These are phyloP conservation scores for Clostera curtula DNA, from an alignment of 2,888 invertebrate species.

Conservation along the genomic window DNA sequence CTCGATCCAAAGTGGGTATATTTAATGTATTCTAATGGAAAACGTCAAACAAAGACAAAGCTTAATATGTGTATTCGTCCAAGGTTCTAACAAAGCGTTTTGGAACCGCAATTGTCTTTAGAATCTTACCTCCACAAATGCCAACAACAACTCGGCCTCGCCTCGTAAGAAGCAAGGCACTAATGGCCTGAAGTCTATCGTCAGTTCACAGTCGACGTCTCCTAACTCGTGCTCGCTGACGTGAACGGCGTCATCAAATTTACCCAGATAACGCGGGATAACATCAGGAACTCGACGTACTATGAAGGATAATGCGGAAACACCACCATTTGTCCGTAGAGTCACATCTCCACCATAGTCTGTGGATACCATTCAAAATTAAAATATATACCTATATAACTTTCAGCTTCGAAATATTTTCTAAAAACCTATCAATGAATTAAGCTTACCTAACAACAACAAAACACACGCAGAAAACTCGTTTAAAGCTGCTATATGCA, in stretches of 20 bases:
- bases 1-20: no score
- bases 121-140: conserved; percentile 80
- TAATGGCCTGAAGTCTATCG: conserved; percentile 72
- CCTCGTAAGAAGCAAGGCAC: conserved; percentile 78
- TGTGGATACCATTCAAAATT: conserved; percentile 24
- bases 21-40: no score
- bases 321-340: conserved; percentile 85
- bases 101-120: no score
- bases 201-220: conserved; percentile 89
- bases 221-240: conserved; percentile 89
- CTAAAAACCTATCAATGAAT: no score
- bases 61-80: no score
- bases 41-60: no score
- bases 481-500: conserved; percentile 88
- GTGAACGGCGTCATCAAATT: conserved; percentile 84
- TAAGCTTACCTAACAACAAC: conserved; percentile 74
- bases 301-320: conserved; percentile 87
- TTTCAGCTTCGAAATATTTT: no score
- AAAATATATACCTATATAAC: no score
- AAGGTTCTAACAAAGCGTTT: no score
- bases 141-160: conserved; percentile 81
- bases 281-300: conserved; percentile 90
- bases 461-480: conserved; percentile 86
- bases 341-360: conserved; percentile 89
- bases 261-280: conserved; percentile 79